Percentiles rank a stretch among this genome's conserved stretches.
phyloP scores from a whole-genome alignment of 2,888 invertebrate species.

The Artemia sinica region DNA sequence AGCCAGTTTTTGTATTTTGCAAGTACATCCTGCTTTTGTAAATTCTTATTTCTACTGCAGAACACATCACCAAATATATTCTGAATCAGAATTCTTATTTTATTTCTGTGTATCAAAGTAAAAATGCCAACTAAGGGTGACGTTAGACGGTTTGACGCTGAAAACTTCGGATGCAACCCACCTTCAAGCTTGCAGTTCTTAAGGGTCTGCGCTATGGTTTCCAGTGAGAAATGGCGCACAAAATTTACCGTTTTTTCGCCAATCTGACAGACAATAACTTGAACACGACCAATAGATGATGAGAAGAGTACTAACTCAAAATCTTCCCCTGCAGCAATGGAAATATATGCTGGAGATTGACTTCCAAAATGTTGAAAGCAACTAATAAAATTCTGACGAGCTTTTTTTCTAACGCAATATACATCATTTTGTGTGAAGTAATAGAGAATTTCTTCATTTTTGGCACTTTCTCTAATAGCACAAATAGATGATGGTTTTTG shows the following conservation, averaged over 20 bases:
- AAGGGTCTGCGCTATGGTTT: neutral
- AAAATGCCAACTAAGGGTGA: neutral
- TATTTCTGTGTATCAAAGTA: neutral
- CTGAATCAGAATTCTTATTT: neutral
- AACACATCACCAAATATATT: neutral
- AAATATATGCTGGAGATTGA: neutral
- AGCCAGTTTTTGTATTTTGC: neutral
- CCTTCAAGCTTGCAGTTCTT: neutral
- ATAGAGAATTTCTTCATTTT: neutral
- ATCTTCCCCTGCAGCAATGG: neutral
- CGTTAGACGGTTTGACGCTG: neutral
- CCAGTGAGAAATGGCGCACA: constrained; percentile 5
- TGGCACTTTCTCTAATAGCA: neutral
- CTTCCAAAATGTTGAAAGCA: neutral
- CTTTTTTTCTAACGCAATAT: neutral
- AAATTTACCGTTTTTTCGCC: neutral
- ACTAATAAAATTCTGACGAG: neutral
- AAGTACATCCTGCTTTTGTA: neutral
- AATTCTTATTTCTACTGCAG: neutral
- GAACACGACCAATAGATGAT: neutral
- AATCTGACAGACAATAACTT: neutral
- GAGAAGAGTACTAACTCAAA: neutral
- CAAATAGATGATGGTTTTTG: neutral
- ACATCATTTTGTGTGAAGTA: constrained; percentile 1
- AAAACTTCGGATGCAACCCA: neutral